Percentiles rank a stretch among this genome's conserved stretches.
phyloP scores from a whole-genome alignment of 2,797 vertebrate species.

The Coccyzus lansbergi region DNA sequence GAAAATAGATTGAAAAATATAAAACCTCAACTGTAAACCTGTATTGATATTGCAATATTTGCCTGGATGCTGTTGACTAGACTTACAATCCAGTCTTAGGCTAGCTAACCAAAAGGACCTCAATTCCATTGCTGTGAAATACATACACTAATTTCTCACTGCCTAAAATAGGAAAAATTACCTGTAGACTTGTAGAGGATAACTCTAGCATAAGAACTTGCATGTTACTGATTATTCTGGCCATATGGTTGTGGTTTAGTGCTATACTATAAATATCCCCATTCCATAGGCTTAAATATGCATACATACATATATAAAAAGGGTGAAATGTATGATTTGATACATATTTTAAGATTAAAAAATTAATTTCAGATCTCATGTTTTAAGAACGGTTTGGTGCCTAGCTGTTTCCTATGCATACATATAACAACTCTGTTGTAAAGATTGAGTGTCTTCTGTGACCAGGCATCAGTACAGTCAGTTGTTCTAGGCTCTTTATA shows the following conservation, averaged over 20 bases:
- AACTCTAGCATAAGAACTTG: background rate
- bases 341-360: background rate
- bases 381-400: background rate
- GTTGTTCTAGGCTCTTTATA: background rate
- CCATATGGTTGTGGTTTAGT: background rate
- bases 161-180: background rate
- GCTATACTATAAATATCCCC: background rate
- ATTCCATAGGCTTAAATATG: background rate
- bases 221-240: background rate
- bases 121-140: background rate
- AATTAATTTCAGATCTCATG: background rate
- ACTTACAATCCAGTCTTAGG: background rate
- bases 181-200: background rate
- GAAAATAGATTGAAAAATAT: background rate
- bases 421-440: background rate
- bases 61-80: background rate
- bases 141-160: background rate
- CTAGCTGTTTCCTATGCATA: background rate
- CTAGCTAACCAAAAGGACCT: background rate
- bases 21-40: background rate
- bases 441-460: background rate
- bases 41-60: rapidly evolving
- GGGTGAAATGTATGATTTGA: background rate
- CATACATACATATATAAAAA: background rate
- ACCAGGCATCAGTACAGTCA: background rate